These are phyloP conservation scores for Solenopsis invicta DNA, from an alignment of 1,140 invertebrate genomes.

Conservation along the genomic window DNA sequence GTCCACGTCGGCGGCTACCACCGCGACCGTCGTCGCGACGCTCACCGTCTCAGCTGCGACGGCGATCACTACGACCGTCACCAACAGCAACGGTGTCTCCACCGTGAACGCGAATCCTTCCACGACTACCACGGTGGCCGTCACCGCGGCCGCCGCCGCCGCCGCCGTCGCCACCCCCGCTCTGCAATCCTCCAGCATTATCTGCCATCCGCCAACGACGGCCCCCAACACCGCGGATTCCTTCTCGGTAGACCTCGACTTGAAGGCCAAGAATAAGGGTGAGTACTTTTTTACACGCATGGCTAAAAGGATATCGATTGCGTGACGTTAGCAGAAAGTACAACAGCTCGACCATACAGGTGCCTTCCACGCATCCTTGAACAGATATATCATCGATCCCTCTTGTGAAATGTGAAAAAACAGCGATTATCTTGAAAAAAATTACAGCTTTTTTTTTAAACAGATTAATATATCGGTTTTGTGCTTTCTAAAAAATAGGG, in stretches of 20 bases:
- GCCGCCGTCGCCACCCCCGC: neutral
- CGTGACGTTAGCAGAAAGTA: neutral
- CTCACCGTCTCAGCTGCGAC: slow-evolving; percentile 58
- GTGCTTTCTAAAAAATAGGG: too few species aligned
- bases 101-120: slow-evolving; percentile 64
- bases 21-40: slow-evolving; percentile 58
- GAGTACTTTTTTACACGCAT: slow-evolving; percentile 35
- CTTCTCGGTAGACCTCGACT: slow-evolving; percentile 79
- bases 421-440: neutral
- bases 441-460: neutral
- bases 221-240: slow-evolving; percentile 68
- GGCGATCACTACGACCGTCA: slow-evolving; percentile 53
- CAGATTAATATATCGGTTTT: neutral
- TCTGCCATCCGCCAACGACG: slow-evolving; percentile 78
- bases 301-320: neutral
- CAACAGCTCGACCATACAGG: neutral
- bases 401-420: too few species aligned
- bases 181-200: slow-evolving; percentile 74
- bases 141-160: slow-evolving; percentile 12
- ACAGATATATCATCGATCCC: neutral
- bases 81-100: slow-evolving; percentile 66
- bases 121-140: slow-evolving; percentile 72
- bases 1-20: slow-evolving; percentile 60
- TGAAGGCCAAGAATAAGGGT: slow-evolving; percentile 81
- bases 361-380: neutral